phyloP scores from a whole-genome alignment of 2,113 vertebrate genomes.

The Dolichotis patagonum region DNA sequence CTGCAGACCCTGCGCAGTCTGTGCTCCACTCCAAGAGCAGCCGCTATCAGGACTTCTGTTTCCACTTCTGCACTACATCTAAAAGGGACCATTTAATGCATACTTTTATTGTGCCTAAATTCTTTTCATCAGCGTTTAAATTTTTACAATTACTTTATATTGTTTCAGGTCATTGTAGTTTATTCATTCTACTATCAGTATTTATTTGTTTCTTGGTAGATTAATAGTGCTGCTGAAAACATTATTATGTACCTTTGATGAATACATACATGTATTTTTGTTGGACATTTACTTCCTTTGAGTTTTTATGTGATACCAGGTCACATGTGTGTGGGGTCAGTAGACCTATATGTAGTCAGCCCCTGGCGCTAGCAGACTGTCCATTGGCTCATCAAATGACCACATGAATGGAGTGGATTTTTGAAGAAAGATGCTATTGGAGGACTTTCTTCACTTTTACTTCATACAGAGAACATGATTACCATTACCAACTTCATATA shows the following conservation, averaged over 20 bases:
- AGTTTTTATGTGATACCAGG: not conserved
- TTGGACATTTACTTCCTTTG: not conserved
- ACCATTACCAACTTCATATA: not conserved
- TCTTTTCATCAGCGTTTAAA: not conserved
- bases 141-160: not conserved
- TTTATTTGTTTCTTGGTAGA: not conserved
- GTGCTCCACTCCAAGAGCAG: no score
- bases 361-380: not conserved
- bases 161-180: not conserved
- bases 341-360: not conserved
- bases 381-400: not conserved
- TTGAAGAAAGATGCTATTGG: not conserved
- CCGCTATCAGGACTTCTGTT: not conserved
- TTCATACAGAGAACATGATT: not conserved
- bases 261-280: not conserved
- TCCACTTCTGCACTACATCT: not conserved
- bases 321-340: not conserved
- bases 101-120: not conserved
- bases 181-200: not conserved
- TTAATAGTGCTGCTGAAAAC: not conserved
- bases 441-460: not conserved
- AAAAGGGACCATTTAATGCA: not conserved
- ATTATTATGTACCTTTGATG: not conserved
- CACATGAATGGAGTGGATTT: not conserved
- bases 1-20: rapidly evolving